Evolutionary conservation across 2,113 vertebrate genomes (phyloP).

Genomic region (Heloderma charlesbogerti): DNA sequence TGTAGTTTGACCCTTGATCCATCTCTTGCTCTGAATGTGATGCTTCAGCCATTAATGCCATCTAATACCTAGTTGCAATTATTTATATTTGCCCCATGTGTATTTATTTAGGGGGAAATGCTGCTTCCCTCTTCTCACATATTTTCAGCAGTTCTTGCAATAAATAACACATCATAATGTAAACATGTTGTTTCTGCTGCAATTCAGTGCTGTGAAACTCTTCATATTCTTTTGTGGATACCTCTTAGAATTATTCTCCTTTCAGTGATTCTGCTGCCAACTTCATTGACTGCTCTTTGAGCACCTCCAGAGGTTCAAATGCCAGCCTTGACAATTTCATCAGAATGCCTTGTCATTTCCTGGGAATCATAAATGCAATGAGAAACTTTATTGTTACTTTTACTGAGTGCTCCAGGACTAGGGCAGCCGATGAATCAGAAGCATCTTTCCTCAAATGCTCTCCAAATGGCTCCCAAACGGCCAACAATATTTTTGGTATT

Average conservation of each 20-base stretch:
- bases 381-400: neutral
- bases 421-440: neutral
- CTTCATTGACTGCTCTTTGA: conserved; percentile 2
- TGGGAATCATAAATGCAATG: neutral
- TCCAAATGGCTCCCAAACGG: neutral
- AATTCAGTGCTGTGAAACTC: neutral
- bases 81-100: neutral
- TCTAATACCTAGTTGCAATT: neutral
- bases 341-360: neutral
- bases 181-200: neutral
- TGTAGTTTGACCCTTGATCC: neutral
- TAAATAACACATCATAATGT: neutral
- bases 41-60: neutral
- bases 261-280: neutral
- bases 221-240: neutral
- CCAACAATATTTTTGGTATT: neutral
- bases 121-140: neutral
- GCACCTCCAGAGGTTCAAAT: neutral
- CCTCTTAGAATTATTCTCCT: neutral
- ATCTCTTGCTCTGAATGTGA: neutral
- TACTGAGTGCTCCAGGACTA: neutral
- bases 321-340: conserved; percentile 13
- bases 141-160: neutral
- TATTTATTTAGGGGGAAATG: neutral
- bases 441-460: neutral